A percentile compares a stretch with the other conserved stretches of the same genome.
phyloP scores from a whole-genome alignment of 1,140 invertebrate genomes.

The Bombus soroeensis region DNA sequence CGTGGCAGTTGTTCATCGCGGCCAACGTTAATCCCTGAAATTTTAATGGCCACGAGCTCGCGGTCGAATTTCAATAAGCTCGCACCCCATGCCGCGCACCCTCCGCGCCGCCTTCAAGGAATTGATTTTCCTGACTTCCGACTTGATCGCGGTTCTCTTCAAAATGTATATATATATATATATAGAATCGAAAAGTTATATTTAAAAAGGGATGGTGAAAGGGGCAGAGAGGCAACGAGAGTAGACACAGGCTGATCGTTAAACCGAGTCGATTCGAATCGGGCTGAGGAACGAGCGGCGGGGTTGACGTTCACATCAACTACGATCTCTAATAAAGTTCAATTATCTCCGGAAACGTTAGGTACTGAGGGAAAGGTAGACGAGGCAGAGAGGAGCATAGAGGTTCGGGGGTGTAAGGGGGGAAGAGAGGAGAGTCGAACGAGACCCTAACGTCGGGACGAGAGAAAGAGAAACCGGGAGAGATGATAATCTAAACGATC shows the following conservation, averaged over 20 bases:
- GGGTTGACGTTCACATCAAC: conserved; percentile 55
- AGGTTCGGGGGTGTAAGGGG: neutral
- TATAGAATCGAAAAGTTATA: neutral
- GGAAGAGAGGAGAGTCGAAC: neutral
- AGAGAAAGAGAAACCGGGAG: conserved; percentile 71
- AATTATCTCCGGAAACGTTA: conserved; percentile 73
- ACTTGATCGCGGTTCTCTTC: neutral
- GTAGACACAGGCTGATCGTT: conserved; percentile 37
- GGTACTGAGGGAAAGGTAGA: conserved; percentile 41
- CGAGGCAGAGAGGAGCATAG: conserved; percentile 22
- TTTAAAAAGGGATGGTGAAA: neutral
- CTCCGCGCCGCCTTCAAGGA: conserved; percentile 43
- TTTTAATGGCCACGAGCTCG: conserved; percentile 70
- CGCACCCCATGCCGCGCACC: conserved; percentile 26
- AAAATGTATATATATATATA: neutral
- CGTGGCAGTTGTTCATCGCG: conserved; percentile 35
- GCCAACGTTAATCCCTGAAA: conserved; percentile 74
- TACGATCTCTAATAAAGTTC: conserved; percentile 73
- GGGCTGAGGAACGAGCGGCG: conserved; percentile 32
- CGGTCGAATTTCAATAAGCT: conserved; percentile 73
- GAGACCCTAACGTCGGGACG: conserved; percentile 37
- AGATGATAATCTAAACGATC: conserved; percentile 81
- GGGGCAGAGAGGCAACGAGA: conserved; percentile 12
- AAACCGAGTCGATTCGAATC: conserved; percentile 58
- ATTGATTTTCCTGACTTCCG: conserved; percentile 61